Evolutionary conservation across 2,888 invertebrate species (phyloP), one percentile per base, ranked within the genome.

Genomic region (Slavum lentiscoides): DNA sequence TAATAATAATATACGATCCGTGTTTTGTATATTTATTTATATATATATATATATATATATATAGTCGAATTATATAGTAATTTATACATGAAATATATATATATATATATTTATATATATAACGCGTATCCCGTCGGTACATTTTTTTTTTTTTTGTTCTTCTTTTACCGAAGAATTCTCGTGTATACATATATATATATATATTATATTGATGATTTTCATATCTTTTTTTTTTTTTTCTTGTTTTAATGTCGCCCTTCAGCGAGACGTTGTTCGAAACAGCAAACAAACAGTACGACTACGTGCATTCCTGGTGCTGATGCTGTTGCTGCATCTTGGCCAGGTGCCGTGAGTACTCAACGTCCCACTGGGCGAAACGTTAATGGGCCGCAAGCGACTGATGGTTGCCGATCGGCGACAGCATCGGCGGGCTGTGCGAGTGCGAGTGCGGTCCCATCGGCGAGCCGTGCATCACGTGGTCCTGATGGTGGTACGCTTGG

Each of bases 351-450:
- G 84, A 84, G 84, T 85, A 85, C 84, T 85, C 85, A 84, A 85
- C 84, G 83, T 85, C 85, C 85, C 85, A 85, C 85, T 85, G 85
- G 85, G 85, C 85, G 84, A 84, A 85, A 84, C 92, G 92, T 92
- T 92, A 93, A 92, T 93, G 92, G 85, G 93, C 92, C 89, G 92
- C 89, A 84, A 92, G 88, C 87, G 92, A 92, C 87, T 93, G 93
- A 85, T 91, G 90, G 85, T 91, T 90, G 86, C 90, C 90, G 89
- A 91, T 90, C 84, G 94, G 94, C 85, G 92, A 92, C 85, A 93
- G 88, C 92, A 93, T 93, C 85, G 95, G 94, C 86, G 89, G 89
- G 85, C 91, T 91, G 86, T 91, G 91, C 87, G 92, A 91, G 86
- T 92, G 92, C 87, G 92, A 91, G 86, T 92, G 92, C 84, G 92